phyloP scores from a whole-genome alignment of 2,797 vertebrate genomes.

The Chaunax sp. region DNA sequence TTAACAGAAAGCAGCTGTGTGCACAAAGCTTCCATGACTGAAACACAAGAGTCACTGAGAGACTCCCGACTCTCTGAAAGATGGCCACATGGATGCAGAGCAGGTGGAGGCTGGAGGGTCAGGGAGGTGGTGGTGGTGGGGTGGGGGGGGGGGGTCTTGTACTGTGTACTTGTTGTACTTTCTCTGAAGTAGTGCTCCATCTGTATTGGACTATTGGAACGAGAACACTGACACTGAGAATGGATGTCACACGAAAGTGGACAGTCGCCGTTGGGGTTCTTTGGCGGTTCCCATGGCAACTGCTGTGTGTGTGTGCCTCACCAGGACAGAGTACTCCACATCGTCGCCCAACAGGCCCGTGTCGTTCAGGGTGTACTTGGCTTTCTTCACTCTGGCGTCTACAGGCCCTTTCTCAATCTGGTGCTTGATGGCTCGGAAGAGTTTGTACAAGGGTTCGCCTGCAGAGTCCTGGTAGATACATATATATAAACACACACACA shows the following conservation, averaged over 20 bases:
- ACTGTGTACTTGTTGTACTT: conserved; percentile 46
- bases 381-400: conserved; percentile 94
- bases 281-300: conserved; percentile 73
- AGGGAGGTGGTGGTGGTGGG: neutral
- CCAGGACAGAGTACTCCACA: conserved; percentile 93
- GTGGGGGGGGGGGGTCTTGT: conserved; percentile 21
- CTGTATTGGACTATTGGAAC: conserved; percentile 49
- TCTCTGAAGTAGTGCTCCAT: conserved; percentile 24
- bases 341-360: conserved; percentile 96
- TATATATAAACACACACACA: conserved; percentile 70
- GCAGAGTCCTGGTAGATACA: conserved; percentile 89
- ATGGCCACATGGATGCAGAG: conserved; percentile 37
- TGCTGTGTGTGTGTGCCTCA: conserved; percentile 72
- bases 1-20: conserved; percentile 77
- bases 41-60: conserved; percentile 57
- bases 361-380: conserved; percentile 98
- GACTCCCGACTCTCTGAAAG: conserved; percentile 28
- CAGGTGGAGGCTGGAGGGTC: conserved; percentile 37
- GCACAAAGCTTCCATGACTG: conserved; percentile 69
- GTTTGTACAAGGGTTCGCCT: conserved; percentile 96
- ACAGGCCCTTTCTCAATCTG: conserved; percentile 98
- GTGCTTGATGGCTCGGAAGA: conserved; percentile 98
- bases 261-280: conserved; percentile 55
- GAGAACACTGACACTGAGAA: conserved; percentile 73
- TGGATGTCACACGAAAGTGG: conserved; percentile 77